A percentile compares a stretch with the other conserved stretches of the same genome.
Conservation (phyloP, 2,113 vertebrate genomes). For the Pollimyrus isidori region DNA sequence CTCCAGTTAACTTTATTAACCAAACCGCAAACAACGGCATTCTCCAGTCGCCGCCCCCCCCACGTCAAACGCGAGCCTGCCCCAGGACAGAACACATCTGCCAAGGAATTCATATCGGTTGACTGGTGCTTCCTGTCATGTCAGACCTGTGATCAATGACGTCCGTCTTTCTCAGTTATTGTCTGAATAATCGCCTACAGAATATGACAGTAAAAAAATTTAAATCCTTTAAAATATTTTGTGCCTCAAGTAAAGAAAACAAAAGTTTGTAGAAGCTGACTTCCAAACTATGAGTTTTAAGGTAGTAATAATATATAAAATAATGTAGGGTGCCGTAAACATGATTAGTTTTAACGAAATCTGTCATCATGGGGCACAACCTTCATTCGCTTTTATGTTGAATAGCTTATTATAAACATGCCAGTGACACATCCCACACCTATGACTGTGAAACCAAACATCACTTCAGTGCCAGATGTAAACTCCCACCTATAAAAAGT, state of each 20-base stretch:
- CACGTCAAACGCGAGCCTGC: background rate
- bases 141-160: background rate
- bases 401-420: background rate
- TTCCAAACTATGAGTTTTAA: background rate
- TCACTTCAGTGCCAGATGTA: background rate
- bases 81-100: too few relatives aligned
- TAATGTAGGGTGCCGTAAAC: background rate
- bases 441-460: background rate
- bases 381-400: background rate
- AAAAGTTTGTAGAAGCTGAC: background rate
- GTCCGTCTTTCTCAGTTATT: background rate
- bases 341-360: background rate
- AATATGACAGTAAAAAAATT: background rate
- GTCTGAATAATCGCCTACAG: background rate
- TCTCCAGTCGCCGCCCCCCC: background rate
- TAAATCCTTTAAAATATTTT: background rate
- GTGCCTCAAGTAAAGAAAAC: background rate
- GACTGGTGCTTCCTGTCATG: background rate
- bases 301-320: background rate
- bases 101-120: background rate
- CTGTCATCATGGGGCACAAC: background rate
- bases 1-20: slow-evolving; percentile 28
- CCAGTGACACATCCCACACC: background rate
- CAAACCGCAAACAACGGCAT: background rate
- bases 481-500: background rate